Evolutionary conservation across 2,888 invertebrate species (phyloP).

Genomic region (Nomada hirtipes): DNA sequence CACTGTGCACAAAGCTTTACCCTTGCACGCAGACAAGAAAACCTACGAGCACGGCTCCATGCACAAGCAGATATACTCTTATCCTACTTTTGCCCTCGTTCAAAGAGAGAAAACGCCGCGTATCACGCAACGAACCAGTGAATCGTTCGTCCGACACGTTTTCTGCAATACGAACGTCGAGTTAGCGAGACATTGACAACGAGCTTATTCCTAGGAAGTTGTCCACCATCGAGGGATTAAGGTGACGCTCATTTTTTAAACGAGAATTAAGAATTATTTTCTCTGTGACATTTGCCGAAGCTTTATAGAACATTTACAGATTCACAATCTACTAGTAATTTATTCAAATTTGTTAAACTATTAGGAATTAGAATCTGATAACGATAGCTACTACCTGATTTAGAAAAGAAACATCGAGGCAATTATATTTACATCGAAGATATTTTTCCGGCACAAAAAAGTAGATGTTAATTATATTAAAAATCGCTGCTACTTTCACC

Average conservation of each 20-base stretch:
- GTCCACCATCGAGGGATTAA: slow-evolving; percentile 13
- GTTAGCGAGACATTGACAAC: slow-evolving; percentile 27
- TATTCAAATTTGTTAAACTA: no score
- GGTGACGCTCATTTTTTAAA: slow-evolving; percentile 1
- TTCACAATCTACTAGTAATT: no score
- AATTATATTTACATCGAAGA: no score
- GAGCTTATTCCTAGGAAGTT: background rate
- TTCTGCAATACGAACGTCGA: slow-evolving; percentile 9
- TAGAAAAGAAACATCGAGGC: no score
- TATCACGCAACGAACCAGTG: slow-evolving; percentile 57
- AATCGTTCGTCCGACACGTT: slow-evolving; percentile 43
- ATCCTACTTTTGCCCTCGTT: slow-evolving; percentile 49
- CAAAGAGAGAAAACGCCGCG: slow-evolving; percentile 49
- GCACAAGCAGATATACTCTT: slow-evolving; percentile 38
- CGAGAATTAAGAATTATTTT: no score
- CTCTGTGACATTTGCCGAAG: no score
- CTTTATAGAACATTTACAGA: no score
- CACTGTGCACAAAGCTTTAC: slow-evolving; percentile 33
- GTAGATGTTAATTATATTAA: background rate
- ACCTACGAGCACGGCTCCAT: background rate
- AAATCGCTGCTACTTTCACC: background rate
- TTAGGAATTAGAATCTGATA: no score
- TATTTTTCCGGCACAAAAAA: no score
- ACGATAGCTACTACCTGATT: no score
- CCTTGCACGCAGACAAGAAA: slow-evolving; percentile 17